phyloP scores from a whole-genome alignment of 2,888 invertebrate species.

The Melinopterus prodromus region DNA sequence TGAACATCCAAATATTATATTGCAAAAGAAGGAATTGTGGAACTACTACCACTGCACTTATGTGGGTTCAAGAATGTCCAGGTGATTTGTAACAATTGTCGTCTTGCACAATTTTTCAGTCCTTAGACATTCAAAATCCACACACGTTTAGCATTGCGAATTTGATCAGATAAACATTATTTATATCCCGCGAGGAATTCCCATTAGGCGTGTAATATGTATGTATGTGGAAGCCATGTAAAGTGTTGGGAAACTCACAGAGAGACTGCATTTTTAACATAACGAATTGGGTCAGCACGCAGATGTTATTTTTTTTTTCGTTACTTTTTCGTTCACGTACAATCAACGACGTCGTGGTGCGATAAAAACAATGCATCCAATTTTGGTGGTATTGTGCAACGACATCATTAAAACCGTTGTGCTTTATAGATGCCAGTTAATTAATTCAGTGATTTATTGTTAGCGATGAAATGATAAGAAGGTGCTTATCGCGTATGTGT shows the following conservation, averaged over 20 bases:
- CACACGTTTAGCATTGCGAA: conserved; percentile 21
- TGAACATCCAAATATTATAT: too few species aligned
- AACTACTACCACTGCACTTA: neutral
- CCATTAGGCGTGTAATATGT: conserved; percentile 11
- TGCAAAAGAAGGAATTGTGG: too few species aligned
- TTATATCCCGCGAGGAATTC: conserved; percentile 22
- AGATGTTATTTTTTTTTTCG: neutral
- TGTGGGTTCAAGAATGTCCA: neutral
- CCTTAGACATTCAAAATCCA: conserved; percentile 6
- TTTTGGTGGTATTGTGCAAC: conserved; percentile 12
- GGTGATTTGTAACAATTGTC: conserved; percentile 21
- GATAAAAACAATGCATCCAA: conserved; percentile 4
- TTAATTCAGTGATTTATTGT: conserved; percentile 24
- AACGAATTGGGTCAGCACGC: conserved; percentile 4
- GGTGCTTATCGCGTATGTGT: conserved; percentile 13
- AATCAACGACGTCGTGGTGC: neutral
- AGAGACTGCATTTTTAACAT: neutral
- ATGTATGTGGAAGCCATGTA: conserved; percentile 15
- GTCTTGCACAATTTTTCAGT: conserved; percentile 4
- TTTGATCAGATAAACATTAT: conserved; percentile 25
- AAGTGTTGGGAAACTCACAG: conserved; percentile 20
- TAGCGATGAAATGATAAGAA: conserved; percentile 13
- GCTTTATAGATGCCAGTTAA: conserved; percentile 22
- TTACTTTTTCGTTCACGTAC: neutral
- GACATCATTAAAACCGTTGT: conserved; percentile 15